A percentile compares a stretch with the other conserved stretches of the same genome.
Evolutionary conservation across 2,888 invertebrate genomes (phyloP).

Genomic region (Philaethria dido): DNA sequence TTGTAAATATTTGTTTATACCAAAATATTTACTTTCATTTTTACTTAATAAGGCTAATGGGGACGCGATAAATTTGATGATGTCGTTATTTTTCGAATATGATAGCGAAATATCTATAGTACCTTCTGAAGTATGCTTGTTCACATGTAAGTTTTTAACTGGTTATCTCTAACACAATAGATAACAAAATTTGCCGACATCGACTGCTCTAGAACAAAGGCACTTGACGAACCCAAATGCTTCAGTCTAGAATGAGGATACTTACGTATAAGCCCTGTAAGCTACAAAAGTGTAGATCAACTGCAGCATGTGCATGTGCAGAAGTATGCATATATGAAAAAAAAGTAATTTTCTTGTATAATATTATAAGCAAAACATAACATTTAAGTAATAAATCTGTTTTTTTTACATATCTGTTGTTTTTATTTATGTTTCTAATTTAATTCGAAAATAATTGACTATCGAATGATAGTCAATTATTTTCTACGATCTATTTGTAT

Average conservation of each 20-base stretch:
- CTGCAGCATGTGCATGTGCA: too few relatives aligned
- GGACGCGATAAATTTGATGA: background rate
- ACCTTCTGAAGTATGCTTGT: background rate
- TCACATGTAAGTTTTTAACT: conserved; percentile 7
- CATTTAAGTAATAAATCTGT: too few relatives aligned
- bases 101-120: background rate
- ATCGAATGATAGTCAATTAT: too few relatives aligned
- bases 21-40: background rate
- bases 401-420: too few relatives aligned
- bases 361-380: too few relatives aligned
- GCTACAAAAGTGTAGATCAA: background rate
- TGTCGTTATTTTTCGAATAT: background rate
- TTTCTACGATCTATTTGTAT: too few relatives aligned
- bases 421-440: too few relatives aligned
- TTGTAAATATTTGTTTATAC: background rate
- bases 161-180: conserved; percentile 14
- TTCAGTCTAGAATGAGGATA: conserved; percentile 27
- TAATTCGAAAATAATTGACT: too few relatives aligned
- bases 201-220: conserved; percentile 36
- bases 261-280: conserved; percentile 8
- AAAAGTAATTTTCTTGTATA: background rate
- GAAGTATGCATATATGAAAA: background rate
- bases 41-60: background rate
- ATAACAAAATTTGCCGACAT: conserved; percentile 33
- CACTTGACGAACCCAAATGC: conserved; percentile 36